Evolutionary conservation across 2,888 invertebrate species (phyloP).

Genomic region (Trichogramma dendrolimi): DNA sequence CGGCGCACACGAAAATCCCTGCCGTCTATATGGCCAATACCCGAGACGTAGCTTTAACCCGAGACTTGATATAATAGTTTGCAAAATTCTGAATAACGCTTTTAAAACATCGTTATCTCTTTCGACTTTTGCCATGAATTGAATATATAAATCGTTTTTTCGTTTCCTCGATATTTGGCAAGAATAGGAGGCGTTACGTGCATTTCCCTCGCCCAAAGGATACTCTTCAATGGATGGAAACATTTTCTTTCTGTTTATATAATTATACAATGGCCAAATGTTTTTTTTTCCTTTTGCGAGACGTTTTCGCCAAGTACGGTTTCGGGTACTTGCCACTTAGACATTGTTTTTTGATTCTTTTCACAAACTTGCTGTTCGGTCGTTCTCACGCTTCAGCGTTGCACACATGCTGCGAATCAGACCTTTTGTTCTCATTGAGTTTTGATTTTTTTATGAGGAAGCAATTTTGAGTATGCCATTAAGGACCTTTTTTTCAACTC

Average conservation of each 20-base stretch:
- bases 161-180: no score
- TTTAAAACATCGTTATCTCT: slow-evolving; percentile 10
- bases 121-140: not conserved
- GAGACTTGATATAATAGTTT: no score
- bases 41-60: no score
- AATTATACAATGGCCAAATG: no score
- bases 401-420: slow-evolving; percentile 1
- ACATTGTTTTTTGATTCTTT: slow-evolving; percentile 12
- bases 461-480: no score
- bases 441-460: slow-evolving; percentile 5
- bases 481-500: no score
- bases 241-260: no score
- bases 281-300: no score
- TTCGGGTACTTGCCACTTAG: not conserved
- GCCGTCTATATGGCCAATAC: not conserved
- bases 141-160: slow-evolving; percentile 5
- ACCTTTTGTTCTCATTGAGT: slow-evolving; percentile 5
- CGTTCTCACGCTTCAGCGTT: slow-evolving; percentile 5
- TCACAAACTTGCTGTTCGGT: not conserved
- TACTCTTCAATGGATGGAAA: no score
- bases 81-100: slow-evolving; percentile 1
- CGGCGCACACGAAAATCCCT: slow-evolving; percentile 6
- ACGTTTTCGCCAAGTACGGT: no score
- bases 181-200: no score
- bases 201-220: no score